Evolutionary conservation across 2,797 vertebrate genomes (phyloP), one percentile per base, ranked within the genome.

Genomic region (Lithobates sylvaticus): DNA sequence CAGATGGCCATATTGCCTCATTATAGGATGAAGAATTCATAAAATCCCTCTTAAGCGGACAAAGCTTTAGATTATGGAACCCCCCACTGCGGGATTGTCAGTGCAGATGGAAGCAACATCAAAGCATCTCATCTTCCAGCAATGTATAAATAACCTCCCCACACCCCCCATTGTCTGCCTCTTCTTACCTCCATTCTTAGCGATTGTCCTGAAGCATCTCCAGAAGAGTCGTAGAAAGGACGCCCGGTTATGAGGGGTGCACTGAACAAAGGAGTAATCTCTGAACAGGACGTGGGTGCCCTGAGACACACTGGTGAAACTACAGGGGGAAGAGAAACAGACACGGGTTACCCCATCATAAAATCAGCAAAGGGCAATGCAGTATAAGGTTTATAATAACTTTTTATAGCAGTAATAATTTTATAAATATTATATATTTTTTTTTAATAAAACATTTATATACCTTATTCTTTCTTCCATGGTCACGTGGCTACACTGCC

Each of bases 221-320:
- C 98, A 99, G 93, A 99, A 97, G 82, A 97, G 95, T 75, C 95
- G 94, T 89, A 99, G 94, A 90, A 99, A 99, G 27, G 97, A 97
- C 0, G 93, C 94, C 87, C 97, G 94, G 87, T 99, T 99, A 81
- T 98, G 97, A 58, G 96, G 95, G 1, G 98, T 99, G 50, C 96
- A 97, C 90, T 94, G 96, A 88, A 99, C 93, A 92, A 97, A 99
- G 94, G 88, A 95, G 90, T 96, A 98, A 88, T 99, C 98, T 76
- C 98, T 96, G 93, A 99, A 99, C 87, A 99, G 95, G 90, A 99
- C 89, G 83, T 99, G 98, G 89, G 97, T 99, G 88, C 97, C 96
- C 90, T 97, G 97, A 91, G 95, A 95, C 50, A 99, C 97, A 0
- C 98, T 99, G 94, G 95, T 96, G 91, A 99, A 99, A 89, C 98